Conservation (phyloP, 2,888 invertebrate species). For the Caenorhabditis imperialis region DNA sequence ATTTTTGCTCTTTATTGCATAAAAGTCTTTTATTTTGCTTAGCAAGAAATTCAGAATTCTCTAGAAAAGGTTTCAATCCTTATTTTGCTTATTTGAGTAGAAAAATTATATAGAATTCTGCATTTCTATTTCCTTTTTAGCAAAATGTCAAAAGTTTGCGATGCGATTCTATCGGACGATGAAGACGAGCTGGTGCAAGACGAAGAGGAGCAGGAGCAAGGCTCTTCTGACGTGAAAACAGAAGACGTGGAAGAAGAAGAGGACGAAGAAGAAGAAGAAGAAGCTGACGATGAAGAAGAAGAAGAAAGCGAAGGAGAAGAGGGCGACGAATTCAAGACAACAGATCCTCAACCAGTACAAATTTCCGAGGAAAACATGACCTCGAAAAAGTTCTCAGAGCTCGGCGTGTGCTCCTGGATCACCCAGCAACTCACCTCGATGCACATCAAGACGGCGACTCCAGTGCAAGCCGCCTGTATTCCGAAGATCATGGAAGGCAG, state of each 20-base stretch:
- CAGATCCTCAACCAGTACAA: constrained; percentile 26
- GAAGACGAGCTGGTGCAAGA: constrained; percentile 37
- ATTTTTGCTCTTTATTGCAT: constrained; percentile 17
- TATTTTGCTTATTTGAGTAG: too few relatives aligned
- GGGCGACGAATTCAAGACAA: constrained; percentile 36
- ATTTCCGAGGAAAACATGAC: constrained; percentile 43
- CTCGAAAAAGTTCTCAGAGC: constrained; percentile 59
- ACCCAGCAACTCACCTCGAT: constrained; percentile 69
- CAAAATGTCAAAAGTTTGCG: constrained; percentile 55
- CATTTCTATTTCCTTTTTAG: too few relatives aligned
- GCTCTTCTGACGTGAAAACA: neutral
- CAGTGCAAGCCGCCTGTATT: constrained; percentile 75
- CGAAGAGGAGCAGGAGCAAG: constrained; percentile 33
- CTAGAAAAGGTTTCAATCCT: too few relatives aligned
- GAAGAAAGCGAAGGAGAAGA: constrained; percentile 46
- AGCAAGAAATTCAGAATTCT: constrained; percentile 6
- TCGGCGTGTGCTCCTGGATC: constrained; percentile 73
- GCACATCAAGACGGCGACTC: constrained; percentile 70
- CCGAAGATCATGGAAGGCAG: constrained; percentile 80
- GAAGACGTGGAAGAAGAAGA: constrained; percentile 23
- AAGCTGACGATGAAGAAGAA: constrained; percentile 35
- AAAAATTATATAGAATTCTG: too few relatives aligned
- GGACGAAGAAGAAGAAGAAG: constrained; percentile 27
- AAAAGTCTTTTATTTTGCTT: too few relatives aligned
- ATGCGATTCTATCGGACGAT: constrained; percentile 54